Conservation (phyloP, 2,797 vertebrate genomes). For the Spizella passerina region DNA sequence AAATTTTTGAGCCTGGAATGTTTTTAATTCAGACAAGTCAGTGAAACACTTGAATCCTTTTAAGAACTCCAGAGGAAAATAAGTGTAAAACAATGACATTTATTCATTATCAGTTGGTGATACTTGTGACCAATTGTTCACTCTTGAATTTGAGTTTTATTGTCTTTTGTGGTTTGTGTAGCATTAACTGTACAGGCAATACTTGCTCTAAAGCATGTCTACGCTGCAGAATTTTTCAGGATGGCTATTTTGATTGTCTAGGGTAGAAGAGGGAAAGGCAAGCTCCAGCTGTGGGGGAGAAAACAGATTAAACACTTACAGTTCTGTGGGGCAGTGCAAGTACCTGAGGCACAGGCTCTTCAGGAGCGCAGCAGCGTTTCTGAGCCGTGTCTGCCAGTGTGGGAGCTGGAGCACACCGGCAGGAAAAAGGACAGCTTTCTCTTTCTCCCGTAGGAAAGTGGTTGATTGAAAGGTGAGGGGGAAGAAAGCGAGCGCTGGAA, state of each 20-base stretch:
- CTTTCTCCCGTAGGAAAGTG: not conserved
- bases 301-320: not conserved
- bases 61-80: not conserved
- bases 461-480: not conserved
- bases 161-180: not conserved
- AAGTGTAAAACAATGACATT: not conserved
- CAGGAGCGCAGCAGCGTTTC: not conserved
- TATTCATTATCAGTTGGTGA: not conserved
- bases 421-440: not conserved
- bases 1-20: not conserved
- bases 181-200: accelerated
- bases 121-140: not conserved
- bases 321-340: not conserved
- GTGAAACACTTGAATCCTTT: not conserved
- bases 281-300: not conserved
- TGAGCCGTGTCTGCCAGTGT: not conserved
- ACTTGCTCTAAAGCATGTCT: not conserved
- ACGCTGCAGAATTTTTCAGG: not conserved
- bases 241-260: not conserved
- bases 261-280: not conserved
- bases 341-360: not conserved
- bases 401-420: not conserved
- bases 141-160: not conserved
- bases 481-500: not conserved
- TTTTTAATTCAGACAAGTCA: not conserved